Evolutionary conservation across 2,888 invertebrate species (phyloP).

Genomic region (Leptinotarsa juncta): DNA sequence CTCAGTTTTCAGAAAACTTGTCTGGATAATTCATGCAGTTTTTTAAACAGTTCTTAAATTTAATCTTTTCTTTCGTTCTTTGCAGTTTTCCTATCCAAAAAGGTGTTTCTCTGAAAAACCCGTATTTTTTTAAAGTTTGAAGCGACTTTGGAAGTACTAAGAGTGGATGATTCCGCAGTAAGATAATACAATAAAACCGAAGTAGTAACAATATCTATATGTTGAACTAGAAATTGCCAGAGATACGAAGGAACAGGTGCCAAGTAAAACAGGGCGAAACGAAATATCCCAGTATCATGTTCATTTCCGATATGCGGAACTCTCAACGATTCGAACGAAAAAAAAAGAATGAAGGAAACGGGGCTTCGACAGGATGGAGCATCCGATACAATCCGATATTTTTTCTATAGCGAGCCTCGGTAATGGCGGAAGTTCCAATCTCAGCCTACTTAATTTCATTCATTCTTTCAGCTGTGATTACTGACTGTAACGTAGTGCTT

Average conservation of each 20-base stretch:
- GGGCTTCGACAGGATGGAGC: constrained; percentile 28
- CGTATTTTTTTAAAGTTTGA: too few relatives aligned
- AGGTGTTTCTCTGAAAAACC: too few relatives aligned
- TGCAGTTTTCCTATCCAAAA: too few relatives aligned
- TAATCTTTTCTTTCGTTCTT: too few relatives aligned
- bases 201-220: too few relatives aligned
- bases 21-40: too few relatives aligned
- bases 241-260: not conserved
- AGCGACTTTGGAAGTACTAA: too few relatives aligned
- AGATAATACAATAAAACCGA: too few relatives aligned
- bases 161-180: too few relatives aligned
- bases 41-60: too few relatives aligned
- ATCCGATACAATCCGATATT: constrained; percentile 23
- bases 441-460: constrained; percentile 46
- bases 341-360: constrained; percentile 21
- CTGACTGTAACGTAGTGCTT: constrained; percentile 38
- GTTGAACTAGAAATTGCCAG: too few relatives aligned
- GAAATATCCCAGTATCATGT: not conserved
- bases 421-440: constrained; percentile 47
- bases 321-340: constrained; percentile 4
- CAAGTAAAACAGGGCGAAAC: constrained; percentile 7
- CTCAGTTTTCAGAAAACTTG: too few relatives aligned
- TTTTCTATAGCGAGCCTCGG: constrained; percentile 19
- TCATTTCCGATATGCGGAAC: not conserved
- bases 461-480: constrained; percentile 41